These are phyloP conservation scores for Fukomys damarensis DNA, from an alignment of 2,113 vertebrate genomes.

Conservation along the genomic window DNA sequence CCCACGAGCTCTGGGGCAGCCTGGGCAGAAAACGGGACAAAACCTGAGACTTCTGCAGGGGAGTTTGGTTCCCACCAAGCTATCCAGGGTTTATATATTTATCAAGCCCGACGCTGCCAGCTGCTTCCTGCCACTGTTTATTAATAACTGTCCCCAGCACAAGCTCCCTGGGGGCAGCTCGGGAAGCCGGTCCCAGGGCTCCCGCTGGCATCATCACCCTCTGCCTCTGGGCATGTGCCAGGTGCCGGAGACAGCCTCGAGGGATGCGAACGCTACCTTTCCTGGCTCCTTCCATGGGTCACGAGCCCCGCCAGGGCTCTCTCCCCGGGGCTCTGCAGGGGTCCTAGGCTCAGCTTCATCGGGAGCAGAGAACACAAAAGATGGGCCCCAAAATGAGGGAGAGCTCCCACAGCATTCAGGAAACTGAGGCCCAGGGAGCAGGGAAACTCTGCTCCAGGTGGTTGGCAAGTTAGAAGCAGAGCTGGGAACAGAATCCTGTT, in stretches of 20 bases:
- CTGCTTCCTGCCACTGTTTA: conserved; percentile 30
- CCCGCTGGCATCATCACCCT: conserved; percentile 11
- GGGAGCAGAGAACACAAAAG: not conserved
- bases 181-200: conserved; percentile 38
- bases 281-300: not conserved
- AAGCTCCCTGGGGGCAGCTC: not conserved
- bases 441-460: not conserved
- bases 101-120: too few relatives aligned
- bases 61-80: not conserved
- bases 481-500: not conserved
- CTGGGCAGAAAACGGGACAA: not conserved
- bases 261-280: not conserved
- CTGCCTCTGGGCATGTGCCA: not conserved
- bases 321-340: not conserved
- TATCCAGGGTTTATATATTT: not conserved
- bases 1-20: not conserved
- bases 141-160: conserved; percentile 43
- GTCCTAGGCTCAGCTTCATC: not conserved
- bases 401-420: not conserved
- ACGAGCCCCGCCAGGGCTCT: not conserved
- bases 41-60: not conserved
- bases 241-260: not conserved
- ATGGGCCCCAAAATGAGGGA: not conserved
- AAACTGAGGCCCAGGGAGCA: not conserved
- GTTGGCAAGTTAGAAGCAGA: not conserved